These are phyloP conservation scores for Noctua janthe DNA, from an alignment of 2,888 invertebrate species.

Conservation along the genomic window DNA sequence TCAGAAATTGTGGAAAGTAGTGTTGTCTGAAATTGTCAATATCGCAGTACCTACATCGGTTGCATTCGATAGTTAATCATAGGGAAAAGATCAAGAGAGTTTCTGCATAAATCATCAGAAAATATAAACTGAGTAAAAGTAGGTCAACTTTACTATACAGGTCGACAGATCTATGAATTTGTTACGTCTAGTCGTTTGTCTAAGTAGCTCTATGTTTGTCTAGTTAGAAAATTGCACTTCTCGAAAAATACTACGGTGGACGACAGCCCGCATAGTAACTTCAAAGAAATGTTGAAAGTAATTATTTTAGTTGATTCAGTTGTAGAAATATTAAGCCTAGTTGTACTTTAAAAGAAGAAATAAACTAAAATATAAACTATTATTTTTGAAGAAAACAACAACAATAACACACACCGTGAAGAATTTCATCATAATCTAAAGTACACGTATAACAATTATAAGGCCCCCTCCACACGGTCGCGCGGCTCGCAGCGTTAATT, in stretches of 20 bases:
- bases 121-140: neutral
- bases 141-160: neutral
- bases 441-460: constrained; percentile 62
- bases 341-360: neutral
- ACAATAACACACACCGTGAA: constrained; percentile 7
- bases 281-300: neutral
- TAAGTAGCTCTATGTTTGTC: constrained; percentile 18
- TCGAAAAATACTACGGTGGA: neutral
- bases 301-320: no score
- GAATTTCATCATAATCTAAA: constrained; percentile 35
- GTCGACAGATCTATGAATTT: constrained; percentile 22
- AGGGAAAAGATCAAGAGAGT: no score
- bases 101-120: no score
- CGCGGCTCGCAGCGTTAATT: constrained; percentile 80
- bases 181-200: constrained; percentile 7
- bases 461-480: constrained; percentile 72
- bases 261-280: neutral
- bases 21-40: neutral
- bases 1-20: neutral
- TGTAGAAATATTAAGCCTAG: no score
- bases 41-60: neutral
- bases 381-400: neutral
- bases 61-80: neutral
- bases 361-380: neutral
- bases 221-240: neutral